Evolutionary conservation across 2,797 vertebrate species (phyloP).

Genomic region (Sebastiscus albofasciatus): DNA sequence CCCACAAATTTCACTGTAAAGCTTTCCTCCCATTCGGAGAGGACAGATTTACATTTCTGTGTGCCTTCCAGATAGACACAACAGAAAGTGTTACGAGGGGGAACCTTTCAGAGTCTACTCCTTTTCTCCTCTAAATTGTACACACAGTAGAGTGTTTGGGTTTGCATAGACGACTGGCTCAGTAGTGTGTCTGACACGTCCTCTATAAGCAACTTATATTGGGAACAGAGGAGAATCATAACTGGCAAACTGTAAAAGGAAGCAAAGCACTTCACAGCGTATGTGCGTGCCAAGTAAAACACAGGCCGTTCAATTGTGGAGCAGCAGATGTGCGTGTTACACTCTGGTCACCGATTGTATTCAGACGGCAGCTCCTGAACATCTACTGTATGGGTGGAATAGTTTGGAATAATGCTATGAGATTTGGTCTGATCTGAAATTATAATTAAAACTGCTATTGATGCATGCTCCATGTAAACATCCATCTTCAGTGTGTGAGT

Average conservation of each 20-base stretch:
- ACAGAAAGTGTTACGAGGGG: neutral
- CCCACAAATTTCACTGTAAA: constrained; percentile 2
- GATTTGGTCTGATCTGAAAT: constrained; percentile 17
- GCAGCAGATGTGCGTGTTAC: constrained; percentile 24
- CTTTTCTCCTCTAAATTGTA: constrained; percentile 1
- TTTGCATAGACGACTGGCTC: constrained; percentile 7
- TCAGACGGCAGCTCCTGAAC: constrained; percentile 5
- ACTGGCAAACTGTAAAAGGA: constrained; percentile 61
- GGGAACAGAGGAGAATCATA: constrained; percentile 43
- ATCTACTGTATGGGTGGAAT: neutral
- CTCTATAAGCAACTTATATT: constrained; percentile 23
- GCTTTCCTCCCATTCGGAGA: constrained; percentile 6
- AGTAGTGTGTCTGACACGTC: constrained; percentile 41
- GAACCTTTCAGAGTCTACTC: constrained; percentile 12
- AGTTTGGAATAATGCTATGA: neutral
- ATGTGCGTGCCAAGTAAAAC: constrained; percentile 51
- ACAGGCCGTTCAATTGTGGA: constrained; percentile 1
- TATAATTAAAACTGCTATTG: neutral
- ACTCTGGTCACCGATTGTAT: constrained; percentile 9
- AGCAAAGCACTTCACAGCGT: constrained; percentile 41
- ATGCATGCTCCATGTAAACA: neutral
- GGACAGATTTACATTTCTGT: neutral
- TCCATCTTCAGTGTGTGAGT: neutral
- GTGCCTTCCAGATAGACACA: neutral
- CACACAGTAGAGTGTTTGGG: neutral